phyloP scores from a whole-genome alignment of 2,888 invertebrate species.

The Scrobipalpa atriplicella region DNA sequence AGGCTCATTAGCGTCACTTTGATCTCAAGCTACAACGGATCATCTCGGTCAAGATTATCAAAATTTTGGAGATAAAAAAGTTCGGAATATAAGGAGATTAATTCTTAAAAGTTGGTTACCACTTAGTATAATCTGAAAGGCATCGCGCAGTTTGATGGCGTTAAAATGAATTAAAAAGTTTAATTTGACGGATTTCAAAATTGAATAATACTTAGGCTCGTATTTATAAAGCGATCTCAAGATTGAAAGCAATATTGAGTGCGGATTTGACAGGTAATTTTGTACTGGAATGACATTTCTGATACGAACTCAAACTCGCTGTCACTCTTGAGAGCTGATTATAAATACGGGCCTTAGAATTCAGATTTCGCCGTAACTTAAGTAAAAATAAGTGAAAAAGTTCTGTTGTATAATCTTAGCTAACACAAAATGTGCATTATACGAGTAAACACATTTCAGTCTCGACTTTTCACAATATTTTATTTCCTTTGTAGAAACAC shows the following conservation, averaged over 20 bases:
- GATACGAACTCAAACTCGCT: too few relatives aligned
- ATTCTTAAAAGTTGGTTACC: constrained; percentile 13
- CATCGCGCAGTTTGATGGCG: neutral
- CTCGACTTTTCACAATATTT: neutral
- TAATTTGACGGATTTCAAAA: too few relatives aligned
- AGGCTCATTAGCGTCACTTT: constrained; percentile 63
- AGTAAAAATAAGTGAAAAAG: too few relatives aligned
- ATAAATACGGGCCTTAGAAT: too few relatives aligned
- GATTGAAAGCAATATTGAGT: too few relatives aligned
- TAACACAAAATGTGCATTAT: neutral
- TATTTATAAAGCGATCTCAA: too few relatives aligned
- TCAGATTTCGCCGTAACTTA: too few relatives aligned
- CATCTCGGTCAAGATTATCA: constrained; percentile 21
- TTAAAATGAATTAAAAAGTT: constrained; percentile 16
- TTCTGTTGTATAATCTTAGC: too few relatives aligned
- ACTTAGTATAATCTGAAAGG: neutral
- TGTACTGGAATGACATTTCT: too few relatives aligned
- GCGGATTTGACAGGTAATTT: too few relatives aligned
- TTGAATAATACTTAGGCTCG: too few relatives aligned
- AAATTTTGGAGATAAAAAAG: constrained; percentile 7
- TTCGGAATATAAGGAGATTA: constrained; percentile 18
- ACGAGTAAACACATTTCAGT: constrained; percentile 1
- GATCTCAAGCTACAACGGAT: constrained; percentile 42
- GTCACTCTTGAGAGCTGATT: too few relatives aligned
- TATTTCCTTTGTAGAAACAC: neutral